These are phyloP conservation scores for Liolophura sinensis DNA, from an alignment of 1,140 invertebrate genomes.

Conservation along the genomic window DNA sequence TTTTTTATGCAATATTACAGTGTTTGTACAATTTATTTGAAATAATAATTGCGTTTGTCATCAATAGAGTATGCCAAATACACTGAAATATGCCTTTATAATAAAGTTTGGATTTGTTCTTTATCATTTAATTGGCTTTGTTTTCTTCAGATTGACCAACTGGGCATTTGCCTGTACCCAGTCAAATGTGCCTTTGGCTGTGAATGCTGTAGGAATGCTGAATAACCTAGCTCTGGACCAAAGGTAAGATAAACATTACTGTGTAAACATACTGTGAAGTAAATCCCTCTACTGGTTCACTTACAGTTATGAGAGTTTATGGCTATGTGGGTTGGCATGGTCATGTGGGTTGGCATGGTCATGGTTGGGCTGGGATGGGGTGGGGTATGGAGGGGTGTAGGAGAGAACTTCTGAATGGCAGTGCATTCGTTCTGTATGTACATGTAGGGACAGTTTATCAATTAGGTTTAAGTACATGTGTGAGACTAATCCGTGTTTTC, in stretches of 20 bases:
- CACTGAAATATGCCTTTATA: neutral
- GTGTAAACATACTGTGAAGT: neutral
- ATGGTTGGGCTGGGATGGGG: neutral
- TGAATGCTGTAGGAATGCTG: slow-evolving; percentile 34
- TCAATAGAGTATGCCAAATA: neutral
- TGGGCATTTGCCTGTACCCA: slow-evolving; percentile 29
- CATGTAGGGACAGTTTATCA: neutral
- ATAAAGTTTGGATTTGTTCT: neutral
- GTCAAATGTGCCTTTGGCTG: slow-evolving; percentile 22
- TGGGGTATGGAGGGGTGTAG: slow-evolving; percentile 2
- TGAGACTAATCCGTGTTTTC: too few relatives aligned
- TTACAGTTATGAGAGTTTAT: too few relatives aligned
- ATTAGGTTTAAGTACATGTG: too few relatives aligned
- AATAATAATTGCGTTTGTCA: neutral
- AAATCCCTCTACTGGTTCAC: neutral
- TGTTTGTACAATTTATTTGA: too few relatives aligned
- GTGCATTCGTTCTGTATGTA: neutral
- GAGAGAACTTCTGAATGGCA: neutral
- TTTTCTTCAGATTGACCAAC: slow-evolving; percentile 30
- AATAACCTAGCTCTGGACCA: slow-evolving; percentile 49
- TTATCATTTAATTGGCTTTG: slow-evolving; percentile 2
- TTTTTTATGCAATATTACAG: too few relatives aligned
- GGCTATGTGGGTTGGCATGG: too few relatives aligned
- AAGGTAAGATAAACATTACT: slow-evolving; percentile 26
- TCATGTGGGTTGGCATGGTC: too few relatives aligned